These are phyloP conservation scores for Scartelaos histophorus DNA, from an alignment of 2,113 vertebrate genomes.

Conservation along the genomic window DNA sequence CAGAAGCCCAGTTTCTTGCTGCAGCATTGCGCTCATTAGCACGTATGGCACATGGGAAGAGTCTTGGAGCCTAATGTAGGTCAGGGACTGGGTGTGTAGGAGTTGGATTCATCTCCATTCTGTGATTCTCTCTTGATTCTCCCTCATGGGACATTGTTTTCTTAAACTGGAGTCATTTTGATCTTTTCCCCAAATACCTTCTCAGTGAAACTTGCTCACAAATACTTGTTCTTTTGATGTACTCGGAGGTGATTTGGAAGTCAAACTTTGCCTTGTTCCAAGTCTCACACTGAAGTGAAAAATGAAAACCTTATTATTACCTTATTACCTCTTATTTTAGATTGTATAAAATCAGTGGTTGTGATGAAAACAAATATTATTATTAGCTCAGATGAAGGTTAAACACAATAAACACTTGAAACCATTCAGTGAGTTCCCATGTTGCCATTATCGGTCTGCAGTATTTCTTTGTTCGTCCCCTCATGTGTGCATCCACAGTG, in stretches of 20 bases:
- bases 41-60: slow-evolving; percentile 38
- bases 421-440: background rate
- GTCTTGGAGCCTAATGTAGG: slow-evolving; percentile 62
- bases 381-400: background rate
- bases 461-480: background rate
- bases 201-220: slow-evolving; percentile 19
- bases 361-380: background rate
- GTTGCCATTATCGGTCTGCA: slow-evolving; percentile 3
- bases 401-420: background rate
- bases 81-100: slow-evolving; percentile 70
- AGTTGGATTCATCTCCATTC: slow-evolving; percentile 62
- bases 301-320: background rate
- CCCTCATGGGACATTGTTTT: slow-evolving; percentile 51
- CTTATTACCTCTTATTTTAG: slow-evolving; percentile 6
- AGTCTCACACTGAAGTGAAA: slow-evolving; percentile 13
- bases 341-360: background rate
- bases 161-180: slow-evolving; percentile 49
- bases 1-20: slow-evolving; percentile 10
- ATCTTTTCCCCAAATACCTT: slow-evolving; percentile 45
- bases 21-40: slow-evolving; percentile 43
- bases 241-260: slow-evolving; percentile 1
- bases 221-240: slow-evolving; percentile 40
- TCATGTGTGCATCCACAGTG: background rate
- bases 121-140: slow-evolving; percentile 54
- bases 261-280: slow-evolving; percentile 2